Percentiles rank a stretch among this genome's conserved stretches.
Evolutionary conservation across 2,888 invertebrate genomes (phyloP).

Genomic region (Thymelicus lineola): DNA sequence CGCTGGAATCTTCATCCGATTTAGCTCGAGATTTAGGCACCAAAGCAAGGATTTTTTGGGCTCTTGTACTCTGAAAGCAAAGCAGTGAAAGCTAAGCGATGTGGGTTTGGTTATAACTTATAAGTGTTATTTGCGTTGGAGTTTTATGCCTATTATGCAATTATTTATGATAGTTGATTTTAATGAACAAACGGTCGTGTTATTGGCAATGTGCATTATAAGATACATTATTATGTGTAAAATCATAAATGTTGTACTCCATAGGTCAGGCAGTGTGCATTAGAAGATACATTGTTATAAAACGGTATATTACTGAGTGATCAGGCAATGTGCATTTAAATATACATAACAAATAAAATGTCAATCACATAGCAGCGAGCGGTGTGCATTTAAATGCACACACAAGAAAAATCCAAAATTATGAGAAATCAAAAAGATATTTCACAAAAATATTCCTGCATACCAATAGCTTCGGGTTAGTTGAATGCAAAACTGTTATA

Average conservation of each 20-base stretch:
- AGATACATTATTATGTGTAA: conserved; percentile 2
- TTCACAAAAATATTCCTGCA: conserved; percentile 2
- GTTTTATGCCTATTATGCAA: conserved; percentile 1
- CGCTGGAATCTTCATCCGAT: conserved; percentile 1
- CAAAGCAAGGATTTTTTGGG: conserved; percentile 2
- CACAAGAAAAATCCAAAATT: conserved; percentile 4
- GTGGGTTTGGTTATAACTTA: background rate
- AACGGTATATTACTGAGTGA: conserved; percentile 4
- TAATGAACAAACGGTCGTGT: conserved; percentile 1
- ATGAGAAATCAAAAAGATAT: conserved; percentile 2
- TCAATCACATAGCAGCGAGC: conserved; percentile 4
- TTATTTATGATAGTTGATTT: conserved; percentile 2
- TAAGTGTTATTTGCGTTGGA: conserved; percentile 4
- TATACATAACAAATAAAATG: conserved; percentile 2
- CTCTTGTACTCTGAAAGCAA: background rate
- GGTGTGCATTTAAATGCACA: conserved; percentile 1
- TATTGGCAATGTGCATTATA: conserved; percentile 1
- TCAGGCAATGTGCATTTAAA: background rate
- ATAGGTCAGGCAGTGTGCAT: conserved; percentile 2
- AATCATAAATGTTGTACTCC: conserved; percentile 2
- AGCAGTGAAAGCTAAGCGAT: conserved; percentile 4
- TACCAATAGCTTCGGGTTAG: conserved; percentile 4
- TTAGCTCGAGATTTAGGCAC: conserved; percentile 2
- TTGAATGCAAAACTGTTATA: conserved; percentile 4
- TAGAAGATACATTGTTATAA: background rate